phyloP scores from a whole-genome alignment of 2,113 vertebrate species.

The Zootoca vivipara region DNA sequence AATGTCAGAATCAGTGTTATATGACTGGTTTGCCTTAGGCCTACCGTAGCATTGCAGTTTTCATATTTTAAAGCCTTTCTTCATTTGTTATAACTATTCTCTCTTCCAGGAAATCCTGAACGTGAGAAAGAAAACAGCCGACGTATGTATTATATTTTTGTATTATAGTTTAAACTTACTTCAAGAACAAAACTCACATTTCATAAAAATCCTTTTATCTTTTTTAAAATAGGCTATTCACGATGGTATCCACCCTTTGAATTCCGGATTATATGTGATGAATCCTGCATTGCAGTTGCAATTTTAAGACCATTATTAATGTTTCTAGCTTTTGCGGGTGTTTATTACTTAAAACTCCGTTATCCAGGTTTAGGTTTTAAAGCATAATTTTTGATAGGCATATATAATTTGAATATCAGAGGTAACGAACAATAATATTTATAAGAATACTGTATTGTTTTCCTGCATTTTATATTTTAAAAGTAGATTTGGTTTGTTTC shows the following conservation, averaged over 20 bases:
- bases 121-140: conserved; percentile 44
- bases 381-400: conserved; percentile 9
- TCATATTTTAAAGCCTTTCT: not conserved
- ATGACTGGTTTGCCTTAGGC: too few relatives aligned
- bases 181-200: conserved; percentile 2
- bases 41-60: too few relatives aligned
- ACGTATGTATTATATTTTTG: conserved; percentile 65
- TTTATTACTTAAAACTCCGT: not conserved
- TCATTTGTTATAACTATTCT: conserved; percentile 8
- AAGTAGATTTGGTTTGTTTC: not conserved
- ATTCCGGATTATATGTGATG: not conserved
- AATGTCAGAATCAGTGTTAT: too few relatives aligned
- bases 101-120: conserved; percentile 58
- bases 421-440: not conserved
- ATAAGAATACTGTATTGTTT: not conserved
- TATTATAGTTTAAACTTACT: not conserved
- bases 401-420: not conserved
- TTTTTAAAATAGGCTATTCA: conserved; percentile 52
- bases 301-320: conserved; percentile 7
- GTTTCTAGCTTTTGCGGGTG: conserved; percentile 13
- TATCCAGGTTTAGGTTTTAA: not conserved
- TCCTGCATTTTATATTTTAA: not conserved
- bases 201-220: not conserved
- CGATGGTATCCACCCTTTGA: conserved; percentile 4
- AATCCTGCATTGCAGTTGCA: conserved; percentile 21